These are phyloP conservation scores for Columba janthina DNA, from an alignment of 2,113 vertebrate genomes.

Conservation along the genomic window DNA sequence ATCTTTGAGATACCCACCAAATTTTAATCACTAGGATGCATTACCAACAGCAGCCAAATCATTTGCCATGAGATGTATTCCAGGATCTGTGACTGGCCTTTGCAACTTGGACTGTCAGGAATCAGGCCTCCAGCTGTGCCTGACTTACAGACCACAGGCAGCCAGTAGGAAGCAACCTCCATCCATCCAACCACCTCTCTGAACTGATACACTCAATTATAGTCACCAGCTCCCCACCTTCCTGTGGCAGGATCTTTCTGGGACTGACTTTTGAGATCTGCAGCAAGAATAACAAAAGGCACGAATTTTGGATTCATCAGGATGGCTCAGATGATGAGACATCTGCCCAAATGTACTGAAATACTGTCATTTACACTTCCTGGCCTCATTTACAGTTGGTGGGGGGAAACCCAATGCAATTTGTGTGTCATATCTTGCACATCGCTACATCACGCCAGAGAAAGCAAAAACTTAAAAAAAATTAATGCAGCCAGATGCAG, in stretches of 20 bases:
- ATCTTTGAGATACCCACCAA: background rate
- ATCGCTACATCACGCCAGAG: background rate
- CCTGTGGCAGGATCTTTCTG: background rate
- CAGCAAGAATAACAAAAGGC: background rate
- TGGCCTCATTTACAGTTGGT: background rate
- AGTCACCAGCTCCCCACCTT: background rate
- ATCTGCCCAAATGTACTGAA: background rate
- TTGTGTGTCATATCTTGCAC: background rate
- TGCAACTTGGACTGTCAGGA: background rate
- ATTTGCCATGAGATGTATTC: accelerated
- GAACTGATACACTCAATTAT: accelerated
- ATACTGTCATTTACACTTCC: background rate
- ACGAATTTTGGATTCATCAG: background rate
- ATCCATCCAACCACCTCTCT: background rate
- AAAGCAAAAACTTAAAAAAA: background rate
- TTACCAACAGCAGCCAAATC: background rate
- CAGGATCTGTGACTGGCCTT: background rate
- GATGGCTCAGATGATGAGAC: background rate
- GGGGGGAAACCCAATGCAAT: background rate
- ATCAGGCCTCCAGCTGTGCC: background rate
- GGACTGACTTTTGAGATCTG: background rate
- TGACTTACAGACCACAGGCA: background rate
- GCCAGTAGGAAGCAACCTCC: background rate
- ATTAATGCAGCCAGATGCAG: background rate
- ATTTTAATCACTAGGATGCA: background rate